Evolutionary conservation across 2,888 invertebrate genomes (phyloP), one percentile per base, ranked within the genome.

Genomic region (Scaeva pyrastri): DNA sequence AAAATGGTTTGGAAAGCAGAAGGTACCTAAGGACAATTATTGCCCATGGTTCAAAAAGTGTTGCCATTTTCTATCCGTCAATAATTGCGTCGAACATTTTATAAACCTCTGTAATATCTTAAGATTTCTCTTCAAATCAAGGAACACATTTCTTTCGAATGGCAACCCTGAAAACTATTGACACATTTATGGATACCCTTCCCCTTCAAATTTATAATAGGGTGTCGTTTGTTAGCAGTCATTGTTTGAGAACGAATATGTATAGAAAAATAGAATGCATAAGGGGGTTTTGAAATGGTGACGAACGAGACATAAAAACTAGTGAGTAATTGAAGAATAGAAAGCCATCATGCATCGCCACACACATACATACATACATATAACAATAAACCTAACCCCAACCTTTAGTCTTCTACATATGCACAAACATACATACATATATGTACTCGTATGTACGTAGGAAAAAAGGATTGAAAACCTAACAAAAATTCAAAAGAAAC

Each of bases 271-370:
- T 41, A 39, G 68, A 41, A 39, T 23, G 23, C 66, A 36, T 36
- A 48, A 52, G 50, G 41, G 68, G 48, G 52, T 21, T 52, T 11
- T 52, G 21, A 14, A 52, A 41, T 21, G 7, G 52, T 48, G 52
- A 52, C 39, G 52, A 39, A 52, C 39, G 52, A 39, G 68, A 68
- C 68, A 52, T 68, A 68, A 52, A 68, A 50, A 39, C 50, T 52
- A 68, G 52, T 52, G 52, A 39, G 39, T 52, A 68, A 68, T 68
- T 52, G 50, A 66, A 66, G 48, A 36, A 48, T 48, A 48, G 66
- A 48, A 43, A 66, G 16, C 12, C 10, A 48, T 31, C 16, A 31
- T 1, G 1, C 16, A 31, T 1, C 6, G 31, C 6, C 5, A 31
- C 3, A 31, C 31, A 7, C 31, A 7, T 8, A 31, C 50, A 39